Conservation (phyloP, 2,113 vertebrate species). For the Dipodomys stephensi region DNA sequence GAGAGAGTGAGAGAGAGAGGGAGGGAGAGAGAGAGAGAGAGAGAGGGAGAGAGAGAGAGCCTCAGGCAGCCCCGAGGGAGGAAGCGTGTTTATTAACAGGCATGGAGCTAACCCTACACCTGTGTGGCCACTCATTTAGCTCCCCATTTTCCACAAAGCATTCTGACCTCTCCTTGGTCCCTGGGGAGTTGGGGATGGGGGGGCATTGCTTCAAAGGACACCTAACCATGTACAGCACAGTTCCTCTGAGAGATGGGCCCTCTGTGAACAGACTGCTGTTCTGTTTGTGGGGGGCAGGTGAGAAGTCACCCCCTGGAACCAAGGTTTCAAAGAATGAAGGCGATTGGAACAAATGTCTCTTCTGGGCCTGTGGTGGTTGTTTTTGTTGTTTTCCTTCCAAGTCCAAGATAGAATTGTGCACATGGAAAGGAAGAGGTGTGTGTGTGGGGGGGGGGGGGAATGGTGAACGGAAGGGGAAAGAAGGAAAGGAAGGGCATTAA, state of each 20-base stretch:
- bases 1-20: not conserved
- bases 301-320: not conserved
- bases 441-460: not conserved
- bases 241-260: too few species aligned
- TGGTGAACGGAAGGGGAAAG: not conserved
- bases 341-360: not conserved
- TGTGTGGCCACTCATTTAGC: not conserved
- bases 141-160: not conserved
- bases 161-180: not conserved
- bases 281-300: not conserved
- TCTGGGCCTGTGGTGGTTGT: not conserved
- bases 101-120: not conserved
- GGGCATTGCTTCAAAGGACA: not conserved
- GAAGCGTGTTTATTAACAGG: not conserved
- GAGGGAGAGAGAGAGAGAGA: too few species aligned
- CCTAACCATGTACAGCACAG: not conserved
- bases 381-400: constrained; percentile 16
- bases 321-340: not conserved
- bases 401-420: not conserved
- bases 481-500: too few species aligned
- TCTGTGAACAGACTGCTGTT: too few species aligned
- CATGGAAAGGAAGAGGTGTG: not conserved
- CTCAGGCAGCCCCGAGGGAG: too few species aligned
- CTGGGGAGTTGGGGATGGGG: not conserved
- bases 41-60: not conserved